A percentile compares a stretch with the other conserved stretches of the same genome.
Conservation (phyloP, 2,888 invertebrate genomes). For the Clistopyga incitator region DNA sequence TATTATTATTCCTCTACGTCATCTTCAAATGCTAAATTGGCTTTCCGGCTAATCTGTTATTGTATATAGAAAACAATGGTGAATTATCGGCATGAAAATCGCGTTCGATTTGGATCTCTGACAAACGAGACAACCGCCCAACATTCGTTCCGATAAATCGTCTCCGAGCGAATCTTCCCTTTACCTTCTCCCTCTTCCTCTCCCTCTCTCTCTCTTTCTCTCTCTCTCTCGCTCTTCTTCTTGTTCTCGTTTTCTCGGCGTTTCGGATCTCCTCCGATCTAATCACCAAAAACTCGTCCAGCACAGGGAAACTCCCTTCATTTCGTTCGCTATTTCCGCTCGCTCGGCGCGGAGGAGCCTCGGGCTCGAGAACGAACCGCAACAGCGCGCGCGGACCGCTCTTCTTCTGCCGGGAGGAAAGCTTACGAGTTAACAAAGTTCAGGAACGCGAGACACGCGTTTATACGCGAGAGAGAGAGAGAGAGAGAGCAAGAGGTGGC, state of each 20-base stretch:
- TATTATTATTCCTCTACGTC: neutral
- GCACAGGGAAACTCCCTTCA: conserved; percentile 78
- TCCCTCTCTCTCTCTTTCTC: conserved; percentile 43
- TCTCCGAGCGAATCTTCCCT: conserved; percentile 21
- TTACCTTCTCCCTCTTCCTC: conserved; percentile 24
- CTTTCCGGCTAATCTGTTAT: neutral
- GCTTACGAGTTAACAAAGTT: conserved; percentile 82
- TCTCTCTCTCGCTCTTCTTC: conserved; percentile 5
- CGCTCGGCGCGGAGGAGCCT: conserved; percentile 61
- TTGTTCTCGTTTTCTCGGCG: conserved; percentile 44
- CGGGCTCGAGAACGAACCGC: conserved; percentile 27
- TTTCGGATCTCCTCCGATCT: conserved; percentile 77
- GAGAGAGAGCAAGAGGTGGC: conserved; percentile 43
- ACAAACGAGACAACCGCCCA: conserved; percentile 22
- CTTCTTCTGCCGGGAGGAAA: conserved; percentile 69
- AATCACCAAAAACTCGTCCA: conserved; percentile 80
- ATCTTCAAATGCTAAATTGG: neutral
- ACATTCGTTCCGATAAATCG: conserved; percentile 47
- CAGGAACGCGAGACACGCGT: conserved; percentile 76
- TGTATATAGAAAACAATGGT: neutral
- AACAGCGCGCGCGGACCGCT: conserved; percentile 40
- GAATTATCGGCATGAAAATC: conserved; percentile 40
- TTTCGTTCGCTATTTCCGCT: conserved; percentile 74
- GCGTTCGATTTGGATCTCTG: conserved; percentile 23
- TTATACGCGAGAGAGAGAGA: conserved; percentile 62